Evolutionary conservation across 2,888 invertebrate genomes (phyloP).

Genomic region (Pyrrhosoma nymphula): DNA sequence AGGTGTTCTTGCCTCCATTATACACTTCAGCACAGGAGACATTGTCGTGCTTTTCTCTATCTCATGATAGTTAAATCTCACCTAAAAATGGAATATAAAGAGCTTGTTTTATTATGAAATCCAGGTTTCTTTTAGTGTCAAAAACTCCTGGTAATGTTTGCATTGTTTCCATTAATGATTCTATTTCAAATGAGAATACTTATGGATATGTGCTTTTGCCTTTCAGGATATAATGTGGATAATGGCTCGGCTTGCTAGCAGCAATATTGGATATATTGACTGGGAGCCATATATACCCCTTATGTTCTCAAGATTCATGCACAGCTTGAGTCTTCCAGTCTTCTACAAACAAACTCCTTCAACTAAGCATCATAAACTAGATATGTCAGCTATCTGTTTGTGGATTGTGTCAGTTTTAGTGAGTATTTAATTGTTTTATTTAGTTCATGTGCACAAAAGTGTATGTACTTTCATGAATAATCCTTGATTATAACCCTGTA

Average conservation of each 20-base stretch:
- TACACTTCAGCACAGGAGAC: no score
- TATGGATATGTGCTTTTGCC: slow-evolving; percentile 70
- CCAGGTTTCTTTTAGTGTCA: no score
- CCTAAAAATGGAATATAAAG: no score
- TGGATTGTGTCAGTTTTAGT: slow-evolving; percentile 82
- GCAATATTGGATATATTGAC: slow-evolving; percentile 90
- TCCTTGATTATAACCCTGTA: no score
- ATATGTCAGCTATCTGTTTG: slow-evolving; percentile 77
- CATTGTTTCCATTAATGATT: no score
- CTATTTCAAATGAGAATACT: no score
- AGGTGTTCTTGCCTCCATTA: no score
- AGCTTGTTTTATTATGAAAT: no score
- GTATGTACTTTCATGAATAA: no score
- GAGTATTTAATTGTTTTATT: slow-evolving; percentile 71
- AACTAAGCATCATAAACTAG: slow-evolving; percentile 80
- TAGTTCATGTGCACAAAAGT: slow-evolving; percentile 47
- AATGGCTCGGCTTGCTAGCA: slow-evolving; percentile 86
- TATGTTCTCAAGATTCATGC: slow-evolving; percentile 86
- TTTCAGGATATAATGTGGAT: slow-evolving; percentile 86
- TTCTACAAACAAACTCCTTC: slow-evolving; percentile 84
- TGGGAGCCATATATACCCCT: slow-evolving; percentile 91
- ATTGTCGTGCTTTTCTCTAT: no score
- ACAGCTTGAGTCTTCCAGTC: slow-evolving; percentile 89
- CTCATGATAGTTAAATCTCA: no score
- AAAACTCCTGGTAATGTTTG: no score